These are phyloP conservation scores for Metacarcinus magister DNA, from an alignment of 2,888 invertebrate species.

Conservation along the genomic window DNA sequence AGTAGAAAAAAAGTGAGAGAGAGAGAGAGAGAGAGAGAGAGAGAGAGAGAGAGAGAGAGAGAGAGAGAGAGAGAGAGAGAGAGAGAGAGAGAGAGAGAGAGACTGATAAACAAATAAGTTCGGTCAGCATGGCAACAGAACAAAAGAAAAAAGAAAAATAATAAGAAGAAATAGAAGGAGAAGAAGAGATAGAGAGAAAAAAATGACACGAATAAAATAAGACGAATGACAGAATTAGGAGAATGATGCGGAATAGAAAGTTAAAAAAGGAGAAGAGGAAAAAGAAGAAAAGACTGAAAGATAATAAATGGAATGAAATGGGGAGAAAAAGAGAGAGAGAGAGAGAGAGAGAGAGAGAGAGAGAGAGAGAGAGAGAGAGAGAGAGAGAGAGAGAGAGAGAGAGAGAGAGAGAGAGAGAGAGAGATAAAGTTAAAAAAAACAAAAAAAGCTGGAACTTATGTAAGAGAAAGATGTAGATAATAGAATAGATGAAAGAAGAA, in stretches of 20 bases:
- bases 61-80: no score
- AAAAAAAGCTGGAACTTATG: no score
- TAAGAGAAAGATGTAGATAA: no score
- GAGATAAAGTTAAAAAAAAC: not conserved
- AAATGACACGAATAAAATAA: not conserved
- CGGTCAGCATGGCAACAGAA: no score
- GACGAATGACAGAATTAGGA: no score
- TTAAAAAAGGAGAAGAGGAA: not conserved
- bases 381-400: constrained; percentile 48
- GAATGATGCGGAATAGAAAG: not conserved
- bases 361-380: constrained; percentile 40
- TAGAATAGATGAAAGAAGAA: not conserved
- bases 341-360: constrained; percentile 34
- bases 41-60: no score
- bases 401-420: constrained; percentile 5
- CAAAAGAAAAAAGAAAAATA: no score
- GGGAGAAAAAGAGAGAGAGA: not conserved
- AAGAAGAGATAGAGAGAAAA: not conserved
- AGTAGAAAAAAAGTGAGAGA: not conserved
- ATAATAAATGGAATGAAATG: not conserved
- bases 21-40: no score
- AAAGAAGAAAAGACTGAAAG: not conserved
- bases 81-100: no score
- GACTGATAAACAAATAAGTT: no score
- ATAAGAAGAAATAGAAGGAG: not conserved